Evolutionary conservation across 2,113 vertebrate species (phyloP).

Genomic region (Hiodon alosoides): DNA sequence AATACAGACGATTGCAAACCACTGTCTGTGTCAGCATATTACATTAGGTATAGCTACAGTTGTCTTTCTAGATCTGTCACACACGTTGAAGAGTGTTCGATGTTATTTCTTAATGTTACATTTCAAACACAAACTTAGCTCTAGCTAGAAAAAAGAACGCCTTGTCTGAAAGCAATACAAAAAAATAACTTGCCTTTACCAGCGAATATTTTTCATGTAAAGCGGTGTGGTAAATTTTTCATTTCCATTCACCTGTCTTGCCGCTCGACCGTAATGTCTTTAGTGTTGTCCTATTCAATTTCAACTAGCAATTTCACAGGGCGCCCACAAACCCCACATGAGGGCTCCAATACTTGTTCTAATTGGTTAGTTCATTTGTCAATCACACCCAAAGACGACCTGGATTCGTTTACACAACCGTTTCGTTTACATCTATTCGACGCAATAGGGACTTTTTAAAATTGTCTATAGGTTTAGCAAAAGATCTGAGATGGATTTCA

Average conservation of each 20-base stretch:
- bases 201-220: conserved; percentile 34
- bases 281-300: conserved; percentile 42
- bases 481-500: too few species aligned
- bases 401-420: background rate
- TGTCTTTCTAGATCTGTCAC: too few species aligned
- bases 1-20: too few species aligned
- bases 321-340: conserved; percentile 21
- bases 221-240: conserved; percentile 44
- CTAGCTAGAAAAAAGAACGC: background rate
- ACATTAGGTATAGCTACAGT: too few species aligned
- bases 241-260: conserved; percentile 21
- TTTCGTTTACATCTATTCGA: too few species aligned
- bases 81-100: too few species aligned
- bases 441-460: too few species aligned
- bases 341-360: conserved; percentile 32
- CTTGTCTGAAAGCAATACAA: background rate
- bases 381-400: conserved; percentile 27
- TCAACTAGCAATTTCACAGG: conserved; percentile 41
- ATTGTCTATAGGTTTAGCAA: too few species aligned
- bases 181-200: conserved; percentile 41
- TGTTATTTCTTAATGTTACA: too few species aligned
- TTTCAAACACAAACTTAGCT: too few species aligned
- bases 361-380: conserved; percentile 43
- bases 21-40: too few species aligned
- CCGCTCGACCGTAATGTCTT: conserved; percentile 17